Base-by-base conservation (phyloP, 2,888 invertebrate species). In the Pseudococcus jackbeardsleyi region DNA sequence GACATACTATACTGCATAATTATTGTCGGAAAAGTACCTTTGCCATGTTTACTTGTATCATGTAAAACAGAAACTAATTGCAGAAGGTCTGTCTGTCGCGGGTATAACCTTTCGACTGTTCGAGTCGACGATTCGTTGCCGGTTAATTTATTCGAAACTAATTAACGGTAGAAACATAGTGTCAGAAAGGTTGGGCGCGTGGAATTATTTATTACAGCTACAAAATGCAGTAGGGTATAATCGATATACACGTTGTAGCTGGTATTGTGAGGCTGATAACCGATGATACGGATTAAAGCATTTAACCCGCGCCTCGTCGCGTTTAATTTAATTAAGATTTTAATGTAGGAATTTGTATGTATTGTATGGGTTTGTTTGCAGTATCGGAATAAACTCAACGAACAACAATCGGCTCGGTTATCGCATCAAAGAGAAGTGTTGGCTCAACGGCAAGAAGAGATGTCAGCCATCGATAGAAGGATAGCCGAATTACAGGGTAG, bases 311-410 rank as follows among this genome's bases (percentile, higher is more conserved):
- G 39, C 33, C n/a, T n/a, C n/a, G n/a, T n/a, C 79, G 1, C 79
- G 79, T 46, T 79, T 46, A 79, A 79, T 86, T 86, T n/a, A 33
- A 22, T 86, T 72, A 72, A 79, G 33, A 79, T 42, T 79, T 33
- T 82, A 82, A 46, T 46, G 46, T 79, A 1, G 22, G 48, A 46
- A 79, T 79, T 42, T n/a, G 46, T 82, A 82, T 48, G 7, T n/a
- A n/a, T n/a, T 46, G 12, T 2, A 15, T 68, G 33, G n/a, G 17
- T 86, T 22, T 89, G 90, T 89, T 93, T 94, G 17, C 93, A 98
- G 98, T 97, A 98, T 92, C 97, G 98, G 89, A 98, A 98, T 93
- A 98, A 98, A 92, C 93, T 98, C 92, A 97, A 98, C 92, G 96
- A 98, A 92, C 97, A 98, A 92, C 98, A 97, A 93, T 98, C 96